These are phyloP conservation scores for Leptobrachium ailaonicum DNA, from an alignment of 2,113 vertebrate species.

Conservation along the genomic window DNA sequence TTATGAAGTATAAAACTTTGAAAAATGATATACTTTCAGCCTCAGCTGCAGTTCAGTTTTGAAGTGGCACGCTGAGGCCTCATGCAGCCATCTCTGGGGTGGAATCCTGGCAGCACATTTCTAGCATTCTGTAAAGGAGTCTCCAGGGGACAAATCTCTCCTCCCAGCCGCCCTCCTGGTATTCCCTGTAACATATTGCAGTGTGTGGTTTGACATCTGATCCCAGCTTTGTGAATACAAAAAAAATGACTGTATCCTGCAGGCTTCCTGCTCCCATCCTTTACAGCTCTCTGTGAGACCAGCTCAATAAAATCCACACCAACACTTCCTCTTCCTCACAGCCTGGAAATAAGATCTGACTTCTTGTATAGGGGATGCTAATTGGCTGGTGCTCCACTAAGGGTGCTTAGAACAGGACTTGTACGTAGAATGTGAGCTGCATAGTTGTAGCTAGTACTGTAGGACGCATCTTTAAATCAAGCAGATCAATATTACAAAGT, in stretches of 20 bases:
- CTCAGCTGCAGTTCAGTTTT: not conserved
- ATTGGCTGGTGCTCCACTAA: slow-evolving; percentile 40
- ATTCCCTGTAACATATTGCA: slow-evolving; percentile 41
- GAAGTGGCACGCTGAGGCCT: not conserved
- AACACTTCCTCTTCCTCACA: slow-evolving; percentile 47
- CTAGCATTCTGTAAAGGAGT: slow-evolving; percentile 45
- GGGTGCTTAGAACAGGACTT: slow-evolving; percentile 1
- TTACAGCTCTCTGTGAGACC: slow-evolving; percentile 47
- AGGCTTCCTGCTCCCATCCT: slow-evolving; percentile 50
- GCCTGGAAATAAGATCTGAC: slow-evolving; percentile 48
- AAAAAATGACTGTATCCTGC: slow-evolving; percentile 50
- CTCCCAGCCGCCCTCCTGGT: slow-evolving; percentile 23
- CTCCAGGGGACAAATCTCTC: slow-evolving; percentile 36
- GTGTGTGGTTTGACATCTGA: slow-evolving; percentile 51
- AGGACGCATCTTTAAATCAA: no score
- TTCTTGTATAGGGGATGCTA: slow-evolving; percentile 44
- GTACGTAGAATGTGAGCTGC: not conserved
- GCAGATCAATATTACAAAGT: no score
- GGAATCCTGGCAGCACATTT: slow-evolving; percentile 45
- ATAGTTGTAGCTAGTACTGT: not conserved
- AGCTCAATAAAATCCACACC: slow-evolving; percentile 51
- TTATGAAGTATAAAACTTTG: not conserved
- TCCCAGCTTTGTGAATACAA: slow-evolving; percentile 49
- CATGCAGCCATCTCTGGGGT: slow-evolving; percentile 26
- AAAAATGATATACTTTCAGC: not conserved